A percentile compares a stretch with the other conserved stretches of the same genome.
These are phyloP conservation scores for Diploptera punctata DNA, from an alignment of 2,888 invertebrate genomes.

Conservation along the genomic window DNA sequence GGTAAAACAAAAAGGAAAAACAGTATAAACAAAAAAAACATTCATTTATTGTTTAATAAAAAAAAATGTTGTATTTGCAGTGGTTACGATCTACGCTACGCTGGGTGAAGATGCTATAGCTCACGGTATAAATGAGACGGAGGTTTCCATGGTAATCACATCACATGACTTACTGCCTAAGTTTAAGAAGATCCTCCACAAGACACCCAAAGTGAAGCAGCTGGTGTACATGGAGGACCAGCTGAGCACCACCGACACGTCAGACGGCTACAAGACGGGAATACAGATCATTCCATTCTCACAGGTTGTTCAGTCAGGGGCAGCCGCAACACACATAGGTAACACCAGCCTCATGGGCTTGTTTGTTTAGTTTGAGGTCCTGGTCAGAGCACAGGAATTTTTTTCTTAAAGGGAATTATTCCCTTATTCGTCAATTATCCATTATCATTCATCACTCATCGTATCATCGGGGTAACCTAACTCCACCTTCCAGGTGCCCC, in stretches of 20 bases:
- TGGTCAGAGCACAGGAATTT: no score
- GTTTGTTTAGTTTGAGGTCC: no score
- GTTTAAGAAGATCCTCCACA: constrained; percentile 77
- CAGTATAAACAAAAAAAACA: no score
- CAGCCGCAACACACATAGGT: constrained; percentile 50
- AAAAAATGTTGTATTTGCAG: constrained; percentile 60
- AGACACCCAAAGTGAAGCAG: constrained; percentile 77
- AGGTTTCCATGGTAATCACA: constrained; percentile 92
- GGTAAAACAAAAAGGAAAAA: no score
- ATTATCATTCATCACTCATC: no score
- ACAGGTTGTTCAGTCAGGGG: constrained; percentile 69
- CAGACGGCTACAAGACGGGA: constrained; percentile 74
- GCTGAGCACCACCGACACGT: constrained; percentile 71
- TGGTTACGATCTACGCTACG: constrained; percentile 97
- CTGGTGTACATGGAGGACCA: constrained; percentile 91
- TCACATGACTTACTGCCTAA: constrained; percentile 91
- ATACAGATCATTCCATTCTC: constrained; percentile 78
- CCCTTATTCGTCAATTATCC: no score
- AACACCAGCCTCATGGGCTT: no score
- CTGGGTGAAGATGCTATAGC: constrained; percentile 96
- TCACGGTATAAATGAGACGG: constrained; percentile 97
- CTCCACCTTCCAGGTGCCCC: no score
- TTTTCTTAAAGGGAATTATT: no score
- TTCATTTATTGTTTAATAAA: constrained; percentile 36
- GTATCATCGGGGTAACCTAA: no score